Percentiles rank a stretch among this genome's conserved stretches.
These are phyloP conservation scores for Ahaetulla prasina DNA, from an alignment of 2,113 vertebrate genomes.

Conservation along the genomic window DNA sequence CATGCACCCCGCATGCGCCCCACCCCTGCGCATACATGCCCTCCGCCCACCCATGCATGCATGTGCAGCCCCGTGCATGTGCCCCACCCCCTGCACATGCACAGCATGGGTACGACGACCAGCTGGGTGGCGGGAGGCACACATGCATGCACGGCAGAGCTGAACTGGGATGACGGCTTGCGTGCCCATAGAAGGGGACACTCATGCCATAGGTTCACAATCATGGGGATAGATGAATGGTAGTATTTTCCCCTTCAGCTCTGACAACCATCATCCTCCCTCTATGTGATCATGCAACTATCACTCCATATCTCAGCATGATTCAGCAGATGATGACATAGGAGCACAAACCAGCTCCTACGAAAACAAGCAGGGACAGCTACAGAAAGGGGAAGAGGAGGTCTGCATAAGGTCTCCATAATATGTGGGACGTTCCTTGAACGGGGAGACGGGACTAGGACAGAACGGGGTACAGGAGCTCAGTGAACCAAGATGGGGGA, in stretches of 20 bases:
- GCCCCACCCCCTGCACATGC: no score
- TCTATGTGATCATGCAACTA: background rate
- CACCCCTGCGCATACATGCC: no score
- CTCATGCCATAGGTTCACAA: no score
- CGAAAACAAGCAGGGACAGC: background rate
- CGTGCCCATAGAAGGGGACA: no score
- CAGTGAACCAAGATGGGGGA: background rate
- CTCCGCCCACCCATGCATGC: no score
- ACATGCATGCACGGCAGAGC: no score
- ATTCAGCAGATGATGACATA: slow-evolving; percentile 1
- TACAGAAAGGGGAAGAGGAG: background rate
- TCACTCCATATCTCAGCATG: background rate
- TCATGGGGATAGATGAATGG: background rate
- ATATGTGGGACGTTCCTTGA: background rate
- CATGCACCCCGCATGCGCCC: no score
- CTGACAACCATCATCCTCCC: background rate
- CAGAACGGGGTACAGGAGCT: background rate
- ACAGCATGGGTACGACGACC: no score
- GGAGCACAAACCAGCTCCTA: background rate
- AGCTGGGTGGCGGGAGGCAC: no score
- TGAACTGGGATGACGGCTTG: no score
- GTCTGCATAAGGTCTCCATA: background rate
- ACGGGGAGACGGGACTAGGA: background rate
- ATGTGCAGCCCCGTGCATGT: no score
- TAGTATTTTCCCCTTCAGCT: background rate